Base-by-base conservation (phyloP, 2,797 vertebrate species). In the Labeo calbasu region DNA sequence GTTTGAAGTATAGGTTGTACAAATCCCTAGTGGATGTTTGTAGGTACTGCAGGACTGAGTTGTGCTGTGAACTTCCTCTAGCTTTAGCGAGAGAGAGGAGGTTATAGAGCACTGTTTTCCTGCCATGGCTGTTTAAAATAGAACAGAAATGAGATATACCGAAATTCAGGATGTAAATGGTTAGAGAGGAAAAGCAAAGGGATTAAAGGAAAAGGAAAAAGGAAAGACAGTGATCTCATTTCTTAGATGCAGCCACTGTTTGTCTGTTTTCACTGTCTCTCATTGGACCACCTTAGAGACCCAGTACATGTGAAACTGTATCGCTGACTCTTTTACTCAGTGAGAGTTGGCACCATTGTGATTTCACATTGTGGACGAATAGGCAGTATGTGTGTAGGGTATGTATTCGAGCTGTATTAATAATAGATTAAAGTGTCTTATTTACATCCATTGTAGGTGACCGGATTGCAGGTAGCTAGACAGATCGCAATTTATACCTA, bases 201-300 rank as follows among this genome's bases (percentile, higher is more conserved):
- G 21, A 14, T 73, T 53, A 68, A 82, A 4, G 46, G 66, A 68
- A 76, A 50, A 66, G 43, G 57, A 69, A 23, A 71, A 77, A 82
- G 81, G 83, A 90, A 84, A 80, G 53, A 43, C 46, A 21, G 6
- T 63, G 17, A 82, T 40, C 70, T 75, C 70, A 73, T 57, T 28
- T n/a, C 28, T 72, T 59, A 80, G 65, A 69, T 79, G 15, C 55
- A 57, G 48, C 36, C 28, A 70, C 13, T 57, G 77, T 81, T 25
- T 79, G 25, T 84, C 77, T 72, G n/a, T 71, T 72, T 36, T 82
- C 17, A 73, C 9, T 0, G 3, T 28, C 36, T 46, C 19, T 65
- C 23, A 13, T 53, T 23, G 21, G 32, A 59, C 21, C 73, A 5
- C 21, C 13, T 17, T 15, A 23, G 21, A 76, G 73, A 59, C 32